Conservation (phyloP, 2,113 vertebrate genomes). For the Crotalus viridis region DNA sequence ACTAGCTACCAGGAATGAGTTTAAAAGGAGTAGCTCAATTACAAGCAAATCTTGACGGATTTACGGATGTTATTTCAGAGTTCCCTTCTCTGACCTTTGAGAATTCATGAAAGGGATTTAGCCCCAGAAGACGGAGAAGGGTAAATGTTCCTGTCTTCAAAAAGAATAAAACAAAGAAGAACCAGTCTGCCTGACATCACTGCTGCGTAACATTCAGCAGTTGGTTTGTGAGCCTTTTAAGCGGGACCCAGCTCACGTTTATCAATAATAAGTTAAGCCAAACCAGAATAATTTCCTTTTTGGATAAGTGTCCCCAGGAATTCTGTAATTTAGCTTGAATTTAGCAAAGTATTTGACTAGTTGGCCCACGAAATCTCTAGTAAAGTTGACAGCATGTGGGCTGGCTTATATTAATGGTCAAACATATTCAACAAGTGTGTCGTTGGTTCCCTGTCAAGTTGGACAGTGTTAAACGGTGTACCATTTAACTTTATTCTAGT, state of each 20-base stretch:
- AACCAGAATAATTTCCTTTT: neutral
- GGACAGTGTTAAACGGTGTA: neutral
- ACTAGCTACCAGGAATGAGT: neutral
- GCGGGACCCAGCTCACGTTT: neutral
- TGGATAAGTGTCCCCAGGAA: neutral
- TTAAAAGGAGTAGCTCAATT: neutral
- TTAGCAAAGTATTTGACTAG: neutral
- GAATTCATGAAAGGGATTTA: neutral
- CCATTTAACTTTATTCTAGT: neutral
- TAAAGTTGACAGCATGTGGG: neutral
- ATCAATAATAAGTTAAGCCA: neutral
- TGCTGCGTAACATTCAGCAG: neutral
- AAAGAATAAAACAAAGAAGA: neutral
- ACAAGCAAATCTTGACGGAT: neutral
- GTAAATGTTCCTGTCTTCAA: neutral
- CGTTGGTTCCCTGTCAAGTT: neutral
- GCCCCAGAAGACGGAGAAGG: neutral
- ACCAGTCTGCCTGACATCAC: neutral
- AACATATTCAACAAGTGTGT: neutral
- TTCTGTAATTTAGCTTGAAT: neutral
- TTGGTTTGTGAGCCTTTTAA: neutral
- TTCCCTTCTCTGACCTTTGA: neutral
- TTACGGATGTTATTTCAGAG: neutral
- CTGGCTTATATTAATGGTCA: neutral
- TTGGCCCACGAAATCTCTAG: neutral